Percentiles rank a stretch among this genome's conserved stretches.
Conservation (phyloP, 2,888 invertebrate species). For the Drosophila quinaria region DNA sequence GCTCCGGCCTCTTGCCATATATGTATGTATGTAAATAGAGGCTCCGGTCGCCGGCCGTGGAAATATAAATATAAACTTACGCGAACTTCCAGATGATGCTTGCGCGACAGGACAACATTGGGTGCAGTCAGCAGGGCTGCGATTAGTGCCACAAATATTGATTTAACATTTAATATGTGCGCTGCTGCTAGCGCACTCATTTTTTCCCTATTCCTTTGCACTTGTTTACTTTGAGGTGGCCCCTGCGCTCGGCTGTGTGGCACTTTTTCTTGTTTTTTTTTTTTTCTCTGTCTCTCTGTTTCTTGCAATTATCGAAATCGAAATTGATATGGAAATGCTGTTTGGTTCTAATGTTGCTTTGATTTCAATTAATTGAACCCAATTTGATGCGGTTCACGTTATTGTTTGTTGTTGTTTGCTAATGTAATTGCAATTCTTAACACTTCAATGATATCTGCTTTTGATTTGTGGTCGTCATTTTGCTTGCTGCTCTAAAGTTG, state of each 20-base stretch:
- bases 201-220: constrained; percentile 27
- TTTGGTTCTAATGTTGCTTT: constrained; percentile 2
- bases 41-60: constrained; percentile 6
- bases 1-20: not conserved
- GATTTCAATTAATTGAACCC: constrained; percentile 13
- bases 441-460: constrained; percentile 33
- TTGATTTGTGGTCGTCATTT: constrained; percentile 14
- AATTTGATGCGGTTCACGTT: constrained; percentile 23
- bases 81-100: constrained; percentile 88
- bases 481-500: too few relatives aligned
- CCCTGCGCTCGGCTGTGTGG: constrained; percentile 33
- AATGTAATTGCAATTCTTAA: constrained; percentile 41
- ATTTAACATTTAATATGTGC: constrained; percentile 64
- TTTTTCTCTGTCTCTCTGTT: not conserved
- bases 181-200: constrained; percentile 51
- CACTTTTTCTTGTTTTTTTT: constrained; percentile 35
- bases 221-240: constrained; percentile 47
- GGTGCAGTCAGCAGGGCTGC: constrained; percentile 49
- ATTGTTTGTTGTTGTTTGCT: constrained; percentile 5
- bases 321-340: constrained; percentile 3
- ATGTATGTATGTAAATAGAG: constrained; percentile 1
- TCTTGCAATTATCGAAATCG: constrained; percentile 20
- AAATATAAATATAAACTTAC: constrained; percentile 84
- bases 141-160: constrained; percentile 61
- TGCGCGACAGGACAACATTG: constrained; percentile 83